phyloP scores from a whole-genome alignment of 1,140 invertebrate species.

The Tyrophagus putrescentiae region DNA sequence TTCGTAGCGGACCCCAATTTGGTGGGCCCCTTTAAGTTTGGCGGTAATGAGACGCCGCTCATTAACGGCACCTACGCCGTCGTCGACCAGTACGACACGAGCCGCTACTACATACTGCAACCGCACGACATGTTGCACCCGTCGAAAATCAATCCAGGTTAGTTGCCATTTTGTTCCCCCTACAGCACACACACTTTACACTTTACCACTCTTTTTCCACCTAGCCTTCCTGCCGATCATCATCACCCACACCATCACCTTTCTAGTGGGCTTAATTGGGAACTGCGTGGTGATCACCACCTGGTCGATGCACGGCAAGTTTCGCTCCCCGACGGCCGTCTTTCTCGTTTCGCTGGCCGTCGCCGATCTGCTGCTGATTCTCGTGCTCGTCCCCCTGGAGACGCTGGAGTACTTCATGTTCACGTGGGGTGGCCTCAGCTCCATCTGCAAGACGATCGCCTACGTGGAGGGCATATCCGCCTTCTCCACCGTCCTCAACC shows the following conservation, averaged over 20 bases:
- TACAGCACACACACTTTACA: background rate
- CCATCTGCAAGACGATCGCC: conserved; percentile 33
- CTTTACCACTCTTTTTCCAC: background rate
- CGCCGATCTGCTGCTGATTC: conserved; percentile 36
- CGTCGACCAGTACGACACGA: background rate
- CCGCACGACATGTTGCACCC: conserved; percentile 34
- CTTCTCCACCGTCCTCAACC: conserved; percentile 34
- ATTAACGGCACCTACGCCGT: background rate
- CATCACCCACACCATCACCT: conserved; percentile 33
- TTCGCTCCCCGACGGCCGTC: conserved; percentile 28
- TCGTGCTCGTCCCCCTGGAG: conserved; percentile 35
- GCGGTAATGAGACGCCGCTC: too few relatives aligned
- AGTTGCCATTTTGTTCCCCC: background rate
- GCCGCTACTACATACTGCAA: conserved; percentile 26
- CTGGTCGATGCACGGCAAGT: conserved; percentile 18
- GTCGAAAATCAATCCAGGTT: conserved; percentile 29
- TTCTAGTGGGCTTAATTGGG: conserved; percentile 32
- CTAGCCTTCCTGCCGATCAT: conserved; percentile 32
- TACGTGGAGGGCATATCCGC: conserved; percentile 34
- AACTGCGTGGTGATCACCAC: conserved; percentile 30
- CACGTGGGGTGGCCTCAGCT: conserved; percentile 29
- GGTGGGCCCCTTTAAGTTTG: too few relatives aligned
- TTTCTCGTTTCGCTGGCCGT: conserved; percentile 34
- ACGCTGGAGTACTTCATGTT: conserved; percentile 34
- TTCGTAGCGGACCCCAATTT: too few relatives aligned